Conservation (phyloP, 2,888 invertebrate genomes). For the Hyles lineata region DNA sequence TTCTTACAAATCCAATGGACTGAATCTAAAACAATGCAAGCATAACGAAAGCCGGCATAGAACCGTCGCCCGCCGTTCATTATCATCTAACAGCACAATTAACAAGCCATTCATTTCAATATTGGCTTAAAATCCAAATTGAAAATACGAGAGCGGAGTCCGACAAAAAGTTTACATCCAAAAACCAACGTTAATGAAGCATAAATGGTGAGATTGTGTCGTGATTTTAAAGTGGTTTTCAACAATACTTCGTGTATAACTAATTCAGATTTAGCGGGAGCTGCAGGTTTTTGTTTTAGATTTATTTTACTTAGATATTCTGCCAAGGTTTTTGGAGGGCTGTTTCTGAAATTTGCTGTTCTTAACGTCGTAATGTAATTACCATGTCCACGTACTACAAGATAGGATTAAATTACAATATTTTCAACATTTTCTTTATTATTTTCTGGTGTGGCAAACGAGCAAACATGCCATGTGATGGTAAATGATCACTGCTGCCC, state of each 20-base stretch:
- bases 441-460: too few relatives aligned
- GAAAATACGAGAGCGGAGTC: constrained; percentile 27
- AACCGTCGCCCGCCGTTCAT: constrained; percentile 19
- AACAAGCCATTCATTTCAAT: constrained; percentile 32
- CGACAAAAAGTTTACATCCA: constrained; percentile 28
- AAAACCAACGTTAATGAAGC: constrained; percentile 32
- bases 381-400: too few relatives aligned
- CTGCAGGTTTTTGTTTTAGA: not conserved
- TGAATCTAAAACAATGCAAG: constrained; percentile 17
- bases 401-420: too few relatives aligned
- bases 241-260: constrained; percentile 2
- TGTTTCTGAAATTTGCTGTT: too few relatives aligned
- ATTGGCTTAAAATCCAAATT: constrained; percentile 31
- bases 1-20: constrained; percentile 1
- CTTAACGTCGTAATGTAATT: too few relatives aligned
- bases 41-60: constrained; percentile 12
- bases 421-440: too few relatives aligned
- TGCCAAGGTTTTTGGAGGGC: too few relatives aligned
- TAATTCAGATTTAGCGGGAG: not conserved
- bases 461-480: too few relatives aligned
- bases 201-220: constrained; percentile 25
- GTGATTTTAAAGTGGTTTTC: constrained; percentile 24
- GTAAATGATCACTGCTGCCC: too few relatives aligned
- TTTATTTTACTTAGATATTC: too few relatives aligned
- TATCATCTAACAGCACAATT: constrained; percentile 31